Evolutionary conservation across 2,113 vertebrate species (phyloP).

Genomic region (Oryctolagus cuniculus): DNA sequence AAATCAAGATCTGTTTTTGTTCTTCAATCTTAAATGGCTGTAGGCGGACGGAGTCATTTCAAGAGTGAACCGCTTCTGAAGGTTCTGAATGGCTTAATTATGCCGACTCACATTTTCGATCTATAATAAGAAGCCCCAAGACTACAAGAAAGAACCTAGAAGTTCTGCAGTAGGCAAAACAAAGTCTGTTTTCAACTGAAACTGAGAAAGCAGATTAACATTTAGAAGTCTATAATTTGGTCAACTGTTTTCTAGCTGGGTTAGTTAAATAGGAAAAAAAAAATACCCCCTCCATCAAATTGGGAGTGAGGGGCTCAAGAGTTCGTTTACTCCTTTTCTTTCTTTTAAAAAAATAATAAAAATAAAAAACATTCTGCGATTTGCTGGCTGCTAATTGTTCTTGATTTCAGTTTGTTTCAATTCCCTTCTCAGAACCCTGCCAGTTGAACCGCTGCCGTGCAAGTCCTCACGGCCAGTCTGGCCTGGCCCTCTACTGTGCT

Average conservation of each 20-base stretch:
- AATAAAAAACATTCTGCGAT: neutral
- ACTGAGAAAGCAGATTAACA: constrained; percentile 87
- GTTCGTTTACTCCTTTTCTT: neutral
- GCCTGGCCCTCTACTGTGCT: neutral
- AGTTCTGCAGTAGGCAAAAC: constrained; percentile 89
- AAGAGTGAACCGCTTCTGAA: constrained; percentile 86
- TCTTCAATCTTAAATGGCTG: constrained; percentile 88
- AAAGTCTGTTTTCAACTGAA: constrained; percentile 87
- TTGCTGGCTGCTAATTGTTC: constrained; percentile 1
- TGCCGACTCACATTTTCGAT: constrained; percentile 91
- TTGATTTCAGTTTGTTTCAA: neutral
- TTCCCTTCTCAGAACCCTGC: neutral
- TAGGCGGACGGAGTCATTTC: constrained; percentile 89
- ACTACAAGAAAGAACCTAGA: constrained; percentile 89
- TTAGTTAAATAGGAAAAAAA: constrained; percentile 75
- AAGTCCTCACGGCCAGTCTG: neutral
- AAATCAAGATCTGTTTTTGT: constrained; percentile 87
- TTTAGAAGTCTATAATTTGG: constrained; percentile 87
- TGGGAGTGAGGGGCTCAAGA: constrained; percentile 33
- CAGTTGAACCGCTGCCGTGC: neutral
- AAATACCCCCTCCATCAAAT: constrained; percentile 44
- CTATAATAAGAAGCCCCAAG: constrained; percentile 88
- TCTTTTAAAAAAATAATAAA: neutral
- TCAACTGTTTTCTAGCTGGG: constrained; percentile 89
- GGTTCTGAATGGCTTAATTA: constrained; percentile 85